Conservation (phyloP, 2,888 invertebrate genomes). For the Selenia dentaria region DNA sequence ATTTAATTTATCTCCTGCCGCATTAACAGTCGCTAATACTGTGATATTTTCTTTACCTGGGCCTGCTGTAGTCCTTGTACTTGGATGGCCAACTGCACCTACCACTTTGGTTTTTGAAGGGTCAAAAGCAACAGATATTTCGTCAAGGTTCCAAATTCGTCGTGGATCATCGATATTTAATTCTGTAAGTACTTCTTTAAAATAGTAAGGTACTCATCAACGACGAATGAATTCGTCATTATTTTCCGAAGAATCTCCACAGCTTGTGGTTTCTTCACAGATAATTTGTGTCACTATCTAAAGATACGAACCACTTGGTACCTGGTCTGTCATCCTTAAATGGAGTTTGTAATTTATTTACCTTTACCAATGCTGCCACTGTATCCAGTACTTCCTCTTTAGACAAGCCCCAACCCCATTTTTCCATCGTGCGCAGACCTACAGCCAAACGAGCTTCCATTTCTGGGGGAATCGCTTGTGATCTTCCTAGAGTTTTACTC, state of each 20-base stretch:
- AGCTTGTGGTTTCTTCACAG: constrained; percentile 3
- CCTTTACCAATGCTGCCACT: constrained; percentile 19
- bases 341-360: constrained; percentile 12
- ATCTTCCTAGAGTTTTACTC: constrained; percentile 17
- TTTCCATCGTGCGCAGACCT: constrained; percentile 23
- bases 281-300: constrained; percentile 12
- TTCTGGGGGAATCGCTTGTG: constrained; percentile 21
- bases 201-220: constrained; percentile 16
- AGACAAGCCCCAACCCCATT: constrained; percentile 30
- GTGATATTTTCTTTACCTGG: constrained; percentile 35
- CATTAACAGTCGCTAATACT: constrained; percentile 31
- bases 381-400: constrained; percentile 27
- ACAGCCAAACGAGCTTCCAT: constrained; percentile 18
- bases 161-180: constrained; percentile 4
- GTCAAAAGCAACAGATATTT: constrained; percentile 32
- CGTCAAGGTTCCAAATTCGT: constrained; percentile 36
- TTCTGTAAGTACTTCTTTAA: background rate
- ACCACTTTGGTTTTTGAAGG: constrained; percentile 37
- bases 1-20: constrained; percentile 25
- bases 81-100: constrained; percentile 20
- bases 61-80: constrained; percentile 27
- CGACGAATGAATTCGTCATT: too few relatives aligned
- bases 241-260: too few relatives aligned
- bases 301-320: constrained; percentile 12
- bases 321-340: constrained; percentile 14